phyloP scores from a whole-genome alignment of 2,113 vertebrate genomes.

The Anser brachyrhynchus region DNA sequence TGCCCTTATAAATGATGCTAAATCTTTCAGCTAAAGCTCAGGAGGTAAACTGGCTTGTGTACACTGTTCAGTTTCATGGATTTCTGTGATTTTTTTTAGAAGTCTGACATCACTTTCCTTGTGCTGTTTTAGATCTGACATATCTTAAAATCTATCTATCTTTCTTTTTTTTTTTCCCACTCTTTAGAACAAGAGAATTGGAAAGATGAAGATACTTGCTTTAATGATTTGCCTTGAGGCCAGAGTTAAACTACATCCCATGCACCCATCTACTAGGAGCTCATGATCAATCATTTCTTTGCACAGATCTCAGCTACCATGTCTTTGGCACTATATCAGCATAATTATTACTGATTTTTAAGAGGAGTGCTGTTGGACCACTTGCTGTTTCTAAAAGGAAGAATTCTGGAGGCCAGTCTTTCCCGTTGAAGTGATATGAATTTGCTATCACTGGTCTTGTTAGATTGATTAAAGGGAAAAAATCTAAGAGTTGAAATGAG shows the following conservation, averaged over 20 bases:
- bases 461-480: not conserved
- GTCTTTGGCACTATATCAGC: not conserved
- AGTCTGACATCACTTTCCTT: not conserved
- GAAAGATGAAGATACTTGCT: not conserved
- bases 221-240: not conserved
- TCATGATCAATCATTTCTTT: not conserved
- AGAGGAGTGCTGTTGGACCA: not conserved
- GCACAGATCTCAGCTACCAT: not conserved
- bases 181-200: not conserved
- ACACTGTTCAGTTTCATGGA: not conserved
- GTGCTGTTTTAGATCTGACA: not conserved
- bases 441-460: not conserved
- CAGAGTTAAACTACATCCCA: not conserved
- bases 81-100: not conserved
- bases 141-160: not conserved
- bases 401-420: not conserved
- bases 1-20: not conserved
- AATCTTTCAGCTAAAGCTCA: not conserved
- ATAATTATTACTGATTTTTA: not conserved
- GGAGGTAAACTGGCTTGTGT: not conserved
- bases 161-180: not conserved
- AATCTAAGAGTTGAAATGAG: not conserved
- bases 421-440: not conserved
- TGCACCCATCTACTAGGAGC: not conserved
- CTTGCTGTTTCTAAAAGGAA: not conserved